phyloP scores from a whole-genome alignment of 2,888 invertebrate genomes.

The Isotomurus palustris region DNA sequence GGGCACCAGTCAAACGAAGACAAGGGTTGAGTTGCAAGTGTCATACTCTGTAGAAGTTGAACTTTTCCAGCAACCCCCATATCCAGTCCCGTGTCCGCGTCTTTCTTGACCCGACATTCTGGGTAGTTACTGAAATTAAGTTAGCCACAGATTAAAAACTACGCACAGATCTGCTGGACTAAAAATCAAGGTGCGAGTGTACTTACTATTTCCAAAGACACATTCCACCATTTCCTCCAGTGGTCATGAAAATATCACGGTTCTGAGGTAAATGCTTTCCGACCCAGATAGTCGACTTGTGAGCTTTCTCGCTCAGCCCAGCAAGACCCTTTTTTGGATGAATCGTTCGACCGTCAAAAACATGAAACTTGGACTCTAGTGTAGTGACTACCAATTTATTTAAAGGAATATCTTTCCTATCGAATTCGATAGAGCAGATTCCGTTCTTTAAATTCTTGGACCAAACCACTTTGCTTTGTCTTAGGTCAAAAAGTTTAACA shows the following conservation, averaged over 20 bases:
- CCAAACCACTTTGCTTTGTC: conserved; percentile 78
- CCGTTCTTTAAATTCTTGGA: conserved; percentile 90
- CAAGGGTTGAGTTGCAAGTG: conserved; percentile 80
- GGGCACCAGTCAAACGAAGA: conserved; percentile 86
- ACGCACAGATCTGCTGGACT: too few relatives aligned
- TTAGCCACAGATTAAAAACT: too few relatives aligned
- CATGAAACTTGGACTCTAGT: conserved; percentile 81
- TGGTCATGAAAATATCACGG: conserved; percentile 83
- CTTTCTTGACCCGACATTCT: conserved; percentile 64
- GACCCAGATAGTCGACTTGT: conserved; percentile 81
- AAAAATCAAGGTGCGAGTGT: background rate
- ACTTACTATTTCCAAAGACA: conserved; percentile 91
- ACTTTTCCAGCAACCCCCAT: conserved; percentile 73
- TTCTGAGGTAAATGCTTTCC: conserved; percentile 88
- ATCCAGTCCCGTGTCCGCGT: conserved; percentile 62
- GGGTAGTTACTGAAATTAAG: conserved; percentile 69
- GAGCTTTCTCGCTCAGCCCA: conserved; percentile 57
- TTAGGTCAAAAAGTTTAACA: conserved; percentile 85
- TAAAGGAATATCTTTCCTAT: conserved; percentile 88
- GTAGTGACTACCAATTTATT: conserved; percentile 90
- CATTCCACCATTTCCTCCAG: conserved; percentile 84
- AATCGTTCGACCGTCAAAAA: conserved; percentile 83
- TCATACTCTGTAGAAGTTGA: conserved; percentile 70
- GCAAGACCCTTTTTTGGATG: conserved; percentile 83
- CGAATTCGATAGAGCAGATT: conserved; percentile 70